Evolutionary conservation across 2,888 invertebrate genomes (phyloP).

Genomic region (Meghimatium bilineatum): DNA sequence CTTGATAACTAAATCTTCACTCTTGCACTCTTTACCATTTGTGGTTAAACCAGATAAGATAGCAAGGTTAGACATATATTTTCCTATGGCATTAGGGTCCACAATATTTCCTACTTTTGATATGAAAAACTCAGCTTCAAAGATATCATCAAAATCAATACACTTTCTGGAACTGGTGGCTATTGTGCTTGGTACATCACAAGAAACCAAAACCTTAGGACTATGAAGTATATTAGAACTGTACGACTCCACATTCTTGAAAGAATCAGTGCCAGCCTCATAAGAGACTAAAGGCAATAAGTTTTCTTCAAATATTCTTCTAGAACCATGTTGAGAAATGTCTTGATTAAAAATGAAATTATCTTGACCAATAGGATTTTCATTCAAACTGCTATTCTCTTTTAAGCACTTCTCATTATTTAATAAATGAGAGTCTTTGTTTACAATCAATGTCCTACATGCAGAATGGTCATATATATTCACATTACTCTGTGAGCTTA

Average conservation of each 20-base stretch:
- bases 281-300: slow-evolving; percentile 48
- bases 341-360: background rate
- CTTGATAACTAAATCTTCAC: background rate
- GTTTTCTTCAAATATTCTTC: slow-evolving; percentile 50
- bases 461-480: background rate
- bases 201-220: slow-evolving; percentile 47
- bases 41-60: slow-evolving; percentile 6
- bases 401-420: background rate
- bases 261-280: slow-evolving; percentile 39
- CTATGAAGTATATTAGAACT: slow-evolving; percentile 35
- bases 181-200: slow-evolving; percentile 71
- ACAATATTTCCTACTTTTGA: slow-evolving; percentile 26
- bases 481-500: background rate
- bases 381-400: background rate
- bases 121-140: slow-evolving; percentile 33
- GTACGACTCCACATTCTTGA: slow-evolving; percentile 20
- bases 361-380: background rate
- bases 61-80: slow-evolving; percentile 32
- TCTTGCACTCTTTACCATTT: background rate
- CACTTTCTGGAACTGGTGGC: slow-evolving; percentile 77
- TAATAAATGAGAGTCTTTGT: background rate
- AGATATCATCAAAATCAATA: slow-evolving; percentile 56
- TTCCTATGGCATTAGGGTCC: slow-evolving; percentile 18
- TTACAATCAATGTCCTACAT: background rate
- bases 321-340: slow-evolving; percentile 17